These are phyloP conservation scores for Calephelis virginiensis DNA, from an alignment of 1,140 invertebrate genomes.

Conservation along the genomic window DNA sequence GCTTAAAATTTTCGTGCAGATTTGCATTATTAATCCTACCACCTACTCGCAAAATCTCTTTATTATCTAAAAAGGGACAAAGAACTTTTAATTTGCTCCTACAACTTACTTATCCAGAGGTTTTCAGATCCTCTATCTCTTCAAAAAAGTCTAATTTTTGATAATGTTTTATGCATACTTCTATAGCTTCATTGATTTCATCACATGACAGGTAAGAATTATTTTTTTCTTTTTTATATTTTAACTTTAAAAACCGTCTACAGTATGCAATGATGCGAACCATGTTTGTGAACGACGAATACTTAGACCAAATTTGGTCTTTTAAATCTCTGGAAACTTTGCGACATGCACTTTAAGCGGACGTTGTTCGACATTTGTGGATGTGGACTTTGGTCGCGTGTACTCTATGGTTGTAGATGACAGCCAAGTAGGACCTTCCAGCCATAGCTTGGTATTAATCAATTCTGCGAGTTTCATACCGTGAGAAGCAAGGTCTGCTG, in stretches of 20 bases:
- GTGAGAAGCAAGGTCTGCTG: too few relatives aligned
- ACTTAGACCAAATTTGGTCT: constrained; percentile 20
- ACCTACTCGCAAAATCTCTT: constrained; percentile 25
- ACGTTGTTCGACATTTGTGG: too few relatives aligned
- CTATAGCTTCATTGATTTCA: constrained; percentile 24
- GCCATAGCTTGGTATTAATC: too few relatives aligned
- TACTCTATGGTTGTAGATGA: too few relatives aligned
- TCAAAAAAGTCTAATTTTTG: constrained; percentile 19
- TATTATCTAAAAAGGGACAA: constrained; percentile 26
- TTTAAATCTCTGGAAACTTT: neutral
- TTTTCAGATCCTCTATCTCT: constrained; percentile 23
- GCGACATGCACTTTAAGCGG: neutral
- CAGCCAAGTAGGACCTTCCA: too few relatives aligned
- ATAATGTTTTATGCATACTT: constrained; percentile 23
- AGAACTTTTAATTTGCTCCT: constrained; percentile 26
- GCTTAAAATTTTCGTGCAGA: constrained; percentile 24
- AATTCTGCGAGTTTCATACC: too few relatives aligned
- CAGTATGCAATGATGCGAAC: too few relatives aligned
- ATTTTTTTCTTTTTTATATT: constrained; percentile 1
- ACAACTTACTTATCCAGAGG: constrained; percentile 21
- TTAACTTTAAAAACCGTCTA: constrained; percentile 21
- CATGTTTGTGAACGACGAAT: constrained; percentile 5
- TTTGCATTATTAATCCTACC: constrained; percentile 23
- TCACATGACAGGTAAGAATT: neutral
- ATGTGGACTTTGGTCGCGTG: too few relatives aligned